These are phyloP conservation scores for Micromesistius poutassou DNA, from an alignment of 2,797 vertebrate genomes.

Conservation along the genomic window DNA sequence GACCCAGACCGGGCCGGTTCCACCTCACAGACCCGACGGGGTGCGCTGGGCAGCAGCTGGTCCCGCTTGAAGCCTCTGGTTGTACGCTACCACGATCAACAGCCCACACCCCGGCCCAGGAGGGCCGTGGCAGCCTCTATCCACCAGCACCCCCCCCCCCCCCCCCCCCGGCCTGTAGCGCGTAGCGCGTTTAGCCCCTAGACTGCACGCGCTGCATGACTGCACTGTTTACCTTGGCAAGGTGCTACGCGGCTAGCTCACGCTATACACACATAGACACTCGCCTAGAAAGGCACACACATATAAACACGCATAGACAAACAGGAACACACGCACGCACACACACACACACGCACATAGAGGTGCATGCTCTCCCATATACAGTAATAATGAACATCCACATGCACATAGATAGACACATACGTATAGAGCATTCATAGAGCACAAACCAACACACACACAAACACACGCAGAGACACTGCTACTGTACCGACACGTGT, in stretches of 20 bases:
- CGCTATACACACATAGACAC: neutral
- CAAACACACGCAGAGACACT: neutral
- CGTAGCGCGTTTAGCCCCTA: conserved; percentile 18
- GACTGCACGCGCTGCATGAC: conserved; percentile 45
- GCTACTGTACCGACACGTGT: neutral
- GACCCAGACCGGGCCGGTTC: conserved; percentile 50
- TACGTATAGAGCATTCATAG: too few species aligned
- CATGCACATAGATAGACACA: too few species aligned
- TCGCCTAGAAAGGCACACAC: neutral
- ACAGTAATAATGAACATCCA: too few species aligned
- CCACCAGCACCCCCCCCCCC: too few species aligned
- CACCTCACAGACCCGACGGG: conserved; percentile 31
- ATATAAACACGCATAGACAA: neutral
- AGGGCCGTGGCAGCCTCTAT: neutral
- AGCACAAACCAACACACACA: neutral
- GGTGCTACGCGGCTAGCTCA: neutral
- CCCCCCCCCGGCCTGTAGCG: neutral
- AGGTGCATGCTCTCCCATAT: too few species aligned
- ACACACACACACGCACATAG: too few species aligned
- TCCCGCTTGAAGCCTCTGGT: conserved; percentile 16
- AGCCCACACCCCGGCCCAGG: neutral
- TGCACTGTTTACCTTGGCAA: conserved; percentile 22
- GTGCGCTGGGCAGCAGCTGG: conserved; percentile 55
- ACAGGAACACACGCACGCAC: too few species aligned
- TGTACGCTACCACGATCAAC: too few species aligned